Base-by-base conservation (phyloP, 1,140 invertebrate genomes). In the Reticulitermes speratus region DNA sequence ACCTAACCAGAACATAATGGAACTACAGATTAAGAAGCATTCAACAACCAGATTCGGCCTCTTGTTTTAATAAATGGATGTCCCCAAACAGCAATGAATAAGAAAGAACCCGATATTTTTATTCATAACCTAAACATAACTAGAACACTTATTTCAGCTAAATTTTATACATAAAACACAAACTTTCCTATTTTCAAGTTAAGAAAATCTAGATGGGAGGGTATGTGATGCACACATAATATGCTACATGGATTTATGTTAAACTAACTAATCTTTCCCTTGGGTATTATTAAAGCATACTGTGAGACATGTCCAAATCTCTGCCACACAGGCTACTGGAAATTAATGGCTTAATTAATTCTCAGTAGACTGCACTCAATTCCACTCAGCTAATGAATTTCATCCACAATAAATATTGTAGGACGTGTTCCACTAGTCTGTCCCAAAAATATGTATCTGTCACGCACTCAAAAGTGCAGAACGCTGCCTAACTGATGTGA, bases 201-300 rank as follows among this genome's bases (percentile, higher is more conserved):
- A 8, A 75, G n/a, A 75, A 25, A n/a, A 30, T n/a, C n/a, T 3
- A 0, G 65, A 75, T 0, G n/a, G 65, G 19, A 55, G n/a, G 65
- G 25, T n/a, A 25, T 9, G 14, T 14, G 25, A 25, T 25, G 65
- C n/a, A 75, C 65, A 30, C 16, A 75, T 19, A 30, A 65, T 65
- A n/a, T 7, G 59, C 21, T 65, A 65, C 0, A 75, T 75, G 65
- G 65, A 75, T 75, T 75, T 75, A 75, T 7, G 25, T 75, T 30
- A 75, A 25, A 30, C 65, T 75, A 75, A 75, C n/a, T 75, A 75
- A 75, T 75, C 65, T 75, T 30, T 30, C 65, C 65, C n/a, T 75
- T 75, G 65, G 65, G 65, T 30, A 75, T 75, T 75, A 75, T 75
- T 30, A 75, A 75, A 75, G 65, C n/a, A 75, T 75, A n/a, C 65